Percentiles rank a stretch among this genome's conserved stretches.
Evolutionary conservation across 2,113 vertebrate genomes (phyloP).

Genomic region (Lonchura striata): DNA sequence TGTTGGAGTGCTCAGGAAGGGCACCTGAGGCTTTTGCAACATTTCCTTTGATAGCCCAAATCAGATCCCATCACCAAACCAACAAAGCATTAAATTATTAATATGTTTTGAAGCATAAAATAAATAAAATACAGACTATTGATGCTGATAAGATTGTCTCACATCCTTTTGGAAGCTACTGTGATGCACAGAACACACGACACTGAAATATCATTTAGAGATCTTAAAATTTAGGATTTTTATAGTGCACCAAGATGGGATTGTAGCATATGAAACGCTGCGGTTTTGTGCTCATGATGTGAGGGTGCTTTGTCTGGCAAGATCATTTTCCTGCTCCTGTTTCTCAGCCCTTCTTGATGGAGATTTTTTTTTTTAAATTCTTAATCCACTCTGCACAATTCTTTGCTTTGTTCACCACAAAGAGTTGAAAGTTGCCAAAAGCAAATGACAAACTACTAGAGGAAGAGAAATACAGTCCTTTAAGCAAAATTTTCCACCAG

Average conservation of each 20-base stretch:
- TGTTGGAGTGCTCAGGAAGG: background rate
- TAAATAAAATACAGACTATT: background rate
- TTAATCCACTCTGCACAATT: background rate
- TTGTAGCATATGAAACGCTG: background rate
- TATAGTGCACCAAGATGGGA: background rate
- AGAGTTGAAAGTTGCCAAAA: background rate
- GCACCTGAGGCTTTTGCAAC: background rate
- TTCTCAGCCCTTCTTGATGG: background rate
- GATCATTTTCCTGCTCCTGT: background rate
- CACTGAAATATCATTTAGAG: no score
- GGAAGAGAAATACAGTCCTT: background rate
- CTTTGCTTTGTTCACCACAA: background rate
- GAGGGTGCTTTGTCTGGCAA: background rate
- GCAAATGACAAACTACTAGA: background rate
- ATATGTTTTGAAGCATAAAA: background rate
- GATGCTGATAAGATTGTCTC: background rate
- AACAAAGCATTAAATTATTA: background rate
- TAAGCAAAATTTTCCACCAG: background rate
- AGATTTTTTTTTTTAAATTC: background rate
- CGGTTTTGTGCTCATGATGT: background rate
- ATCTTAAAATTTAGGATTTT: background rate
- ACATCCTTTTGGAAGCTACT: background rate
- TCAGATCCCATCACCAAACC: background rate
- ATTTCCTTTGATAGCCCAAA: background rate
- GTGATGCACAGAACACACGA: background rate